Conservation (phyloP, 2,113 vertebrate genomes). For the Tenebrosternarchus preto region DNA sequence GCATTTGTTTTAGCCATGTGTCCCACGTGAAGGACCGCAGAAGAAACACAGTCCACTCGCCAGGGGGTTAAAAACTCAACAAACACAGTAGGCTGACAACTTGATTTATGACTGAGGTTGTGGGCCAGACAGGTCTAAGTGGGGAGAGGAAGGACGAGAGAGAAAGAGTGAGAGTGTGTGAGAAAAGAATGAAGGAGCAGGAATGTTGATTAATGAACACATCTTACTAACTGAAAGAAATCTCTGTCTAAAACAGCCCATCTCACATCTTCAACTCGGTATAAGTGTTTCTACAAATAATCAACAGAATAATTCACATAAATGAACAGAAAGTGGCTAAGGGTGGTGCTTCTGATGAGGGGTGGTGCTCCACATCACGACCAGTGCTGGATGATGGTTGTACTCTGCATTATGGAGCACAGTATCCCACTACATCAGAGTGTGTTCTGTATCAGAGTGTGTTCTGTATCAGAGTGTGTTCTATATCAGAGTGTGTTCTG, state of each 20-base stretch:
- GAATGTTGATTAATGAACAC: constrained; percentile 22
- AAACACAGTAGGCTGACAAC: constrained; percentile 52
- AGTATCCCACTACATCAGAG: not conserved
- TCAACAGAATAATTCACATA: not conserved
- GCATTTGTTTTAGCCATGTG: constrained; percentile 42
- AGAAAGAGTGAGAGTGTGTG: constrained; percentile 9
- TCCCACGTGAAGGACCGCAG: constrained; percentile 41
- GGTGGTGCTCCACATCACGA: not conserved
- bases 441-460: not conserved
- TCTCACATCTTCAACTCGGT: not conserved
- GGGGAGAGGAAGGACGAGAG: constrained; percentile 12
- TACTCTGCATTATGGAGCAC: not conserved
- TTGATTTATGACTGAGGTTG: constrained; percentile 69
- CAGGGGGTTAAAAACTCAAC: constrained; percentile 57
- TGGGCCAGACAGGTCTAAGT: constrained; percentile 27
- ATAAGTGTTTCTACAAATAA: not conserved
- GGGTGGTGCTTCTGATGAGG: not conserved
- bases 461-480: not conserved
- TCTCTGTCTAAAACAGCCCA: not conserved
- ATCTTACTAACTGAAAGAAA: not conserved
- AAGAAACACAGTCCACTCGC: constrained; percentile 58
- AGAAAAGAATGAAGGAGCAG: not conserved
- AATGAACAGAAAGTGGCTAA: not conserved
- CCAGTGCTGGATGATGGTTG: not conserved
- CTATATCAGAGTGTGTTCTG: not conserved